Conservation (phyloP, 2,888 invertebrate species). For the Amiota communis region DNA sequence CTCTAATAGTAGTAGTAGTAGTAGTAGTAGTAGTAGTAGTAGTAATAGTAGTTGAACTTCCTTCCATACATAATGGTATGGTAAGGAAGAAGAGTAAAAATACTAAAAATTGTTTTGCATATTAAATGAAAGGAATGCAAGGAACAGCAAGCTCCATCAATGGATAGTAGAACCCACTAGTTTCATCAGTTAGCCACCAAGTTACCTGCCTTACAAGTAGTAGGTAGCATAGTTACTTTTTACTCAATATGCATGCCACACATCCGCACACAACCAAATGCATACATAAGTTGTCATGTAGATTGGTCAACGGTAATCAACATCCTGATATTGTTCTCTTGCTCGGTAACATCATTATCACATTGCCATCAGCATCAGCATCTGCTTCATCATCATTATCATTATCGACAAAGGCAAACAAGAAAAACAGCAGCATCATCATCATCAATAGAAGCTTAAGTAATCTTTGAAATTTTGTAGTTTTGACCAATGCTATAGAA, state of each 20-base stretch:
- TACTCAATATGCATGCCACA: neutral
- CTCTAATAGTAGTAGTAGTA: too few species aligned
- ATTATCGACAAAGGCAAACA: slow-evolving; percentile 36
- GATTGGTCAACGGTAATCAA: slow-evolving; percentile 10
- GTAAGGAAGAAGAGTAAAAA: slow-evolving; percentile 9
- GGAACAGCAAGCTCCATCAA: neutral
- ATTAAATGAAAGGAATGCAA: slow-evolving; percentile 18
- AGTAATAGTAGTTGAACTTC: too few species aligned
- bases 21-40: too few species aligned
- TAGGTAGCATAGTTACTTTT: neutral
- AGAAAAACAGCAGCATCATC: slow-evolving; percentile 31
- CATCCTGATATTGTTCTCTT: slow-evolving; percentile 19
- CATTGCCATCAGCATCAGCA: neutral
- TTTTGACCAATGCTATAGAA: too few species aligned
- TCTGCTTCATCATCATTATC: slow-evolving; percentile 1
- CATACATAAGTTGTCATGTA: neutral
- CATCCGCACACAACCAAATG: neutral
- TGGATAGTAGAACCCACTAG: neutral
- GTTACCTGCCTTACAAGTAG: neutral
- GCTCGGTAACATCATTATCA: neutral
- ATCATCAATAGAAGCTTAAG: slow-evolving; percentile 28
- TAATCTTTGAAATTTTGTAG: neutral
- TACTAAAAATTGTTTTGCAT: slow-evolving; percentile 24
- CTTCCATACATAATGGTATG: neutral
- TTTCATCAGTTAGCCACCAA: too few species aligned